Base-by-base conservation (phyloP, 1,140 invertebrate genomes). In the Bombus turneri region DNA sequence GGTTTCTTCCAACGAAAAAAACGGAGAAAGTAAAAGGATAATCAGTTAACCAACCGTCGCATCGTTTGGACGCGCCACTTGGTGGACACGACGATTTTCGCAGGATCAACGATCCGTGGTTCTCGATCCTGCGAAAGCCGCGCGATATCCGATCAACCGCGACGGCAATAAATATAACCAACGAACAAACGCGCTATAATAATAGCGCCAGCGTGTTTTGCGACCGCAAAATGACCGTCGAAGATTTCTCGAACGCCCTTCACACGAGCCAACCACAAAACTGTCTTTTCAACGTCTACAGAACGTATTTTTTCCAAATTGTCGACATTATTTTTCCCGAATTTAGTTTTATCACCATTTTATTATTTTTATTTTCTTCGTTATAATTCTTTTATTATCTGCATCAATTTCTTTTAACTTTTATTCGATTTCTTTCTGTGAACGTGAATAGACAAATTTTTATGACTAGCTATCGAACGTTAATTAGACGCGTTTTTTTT, bases 151-250 rank as follows among this genome's bases (percentile, higher is more conserved):
- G 81, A 85, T 81, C 89, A 85, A 9, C 64, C 66, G n/a, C 79
- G 80, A 64, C 87, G 78, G 90, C 87, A 93, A 93, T 94, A 93
- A 92, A 93, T 92, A 92, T 89, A 92, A 93, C 89, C 91, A 94
- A 94, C 93, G 92, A 94, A 94, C 91, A 91, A 91, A 90, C 68
- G 82, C 88, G 90, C 74, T 81, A 86, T 85, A 92, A 93, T 90
- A 88, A 91, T 88, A 80, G 66, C 90, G 69, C 86, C 87, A 71
- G 53, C 62, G 62, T 10, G 59, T 28, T 9, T 66, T 41, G 79
- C 87, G 84, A 86, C 86, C 86, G 85, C 89, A 82, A 89, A 87
- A 88, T 90, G 91, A 62, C 88, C 87, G 86, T 88, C 88, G 86
- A 39, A 86, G 73, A 76, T 78, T 79, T 59, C 13, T 77, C 37